Conservation (phyloP, 2,797 vertebrate genomes). For the Smutsia gigantea region DNA sequence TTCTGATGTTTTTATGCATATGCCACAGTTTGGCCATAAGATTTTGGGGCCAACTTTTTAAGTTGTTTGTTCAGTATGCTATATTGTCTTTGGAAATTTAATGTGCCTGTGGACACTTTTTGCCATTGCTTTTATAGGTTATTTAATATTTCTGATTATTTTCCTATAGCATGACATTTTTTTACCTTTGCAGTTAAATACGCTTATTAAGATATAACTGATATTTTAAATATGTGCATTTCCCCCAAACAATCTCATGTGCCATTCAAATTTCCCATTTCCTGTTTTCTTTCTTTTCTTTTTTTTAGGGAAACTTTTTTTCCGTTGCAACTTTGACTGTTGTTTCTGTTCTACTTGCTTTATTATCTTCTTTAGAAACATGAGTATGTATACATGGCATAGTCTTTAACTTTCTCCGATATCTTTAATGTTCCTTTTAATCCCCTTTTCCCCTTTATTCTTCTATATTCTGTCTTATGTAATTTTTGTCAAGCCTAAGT, state of each 20-base stretch:
- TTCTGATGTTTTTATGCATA: neutral
- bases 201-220: conserved; percentile 19
- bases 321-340: neutral
- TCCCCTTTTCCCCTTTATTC: neutral
- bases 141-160: neutral
- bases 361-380: neutral
- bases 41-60: neutral
- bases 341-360: neutral
- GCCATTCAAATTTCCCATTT: neutral
- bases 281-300: neutral
- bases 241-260: neutral
- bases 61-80: neutral
- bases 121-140: neutral
- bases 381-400: neutral
- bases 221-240: neutral
- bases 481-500: neutral
- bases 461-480: neutral
- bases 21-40: neutral
- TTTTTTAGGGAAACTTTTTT: neutral
- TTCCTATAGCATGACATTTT: neutral
- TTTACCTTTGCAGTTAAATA: neutral
- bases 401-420: neutral
- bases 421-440: neutral
- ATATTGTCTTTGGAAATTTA: conserved; percentile 30
- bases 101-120: neutral